phyloP scores from a whole-genome alignment of 1,140 invertebrate genomes.

The Nasonia vitripennis region DNA sequence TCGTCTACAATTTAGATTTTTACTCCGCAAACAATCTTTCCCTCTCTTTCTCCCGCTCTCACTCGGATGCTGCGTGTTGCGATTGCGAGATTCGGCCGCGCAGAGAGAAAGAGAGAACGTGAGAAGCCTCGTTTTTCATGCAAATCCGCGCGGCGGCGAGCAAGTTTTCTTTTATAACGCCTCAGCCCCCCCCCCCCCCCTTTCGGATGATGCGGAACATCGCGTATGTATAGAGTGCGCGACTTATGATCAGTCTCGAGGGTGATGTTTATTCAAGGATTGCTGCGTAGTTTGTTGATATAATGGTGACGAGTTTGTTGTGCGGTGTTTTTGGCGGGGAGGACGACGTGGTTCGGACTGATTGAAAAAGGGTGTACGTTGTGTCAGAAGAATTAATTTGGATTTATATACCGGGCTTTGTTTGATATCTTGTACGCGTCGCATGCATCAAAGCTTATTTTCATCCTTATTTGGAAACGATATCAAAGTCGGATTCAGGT shows the following conservation, averaged over 20 bases:
- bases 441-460: no score
- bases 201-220: background rate
- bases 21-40: conserved; percentile 51
- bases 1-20: conserved; percentile 54
- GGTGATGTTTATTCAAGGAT: background rate
- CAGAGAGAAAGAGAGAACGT: conserved; percentile 25
- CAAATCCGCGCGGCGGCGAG: conserved; percentile 22
- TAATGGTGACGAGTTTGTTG: background rate
- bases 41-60: background rate
- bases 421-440: no score
- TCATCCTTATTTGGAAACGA: no score
- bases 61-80: conserved; percentile 33
- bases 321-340: background rate
- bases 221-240: background rate
- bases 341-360: no score
- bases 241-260: background rate
- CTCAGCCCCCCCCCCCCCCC: background rate
- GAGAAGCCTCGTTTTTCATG: conserved; percentile 52
- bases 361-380: no score
- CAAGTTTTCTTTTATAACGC: conserved; percentile 44
- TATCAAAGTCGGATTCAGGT: no score
- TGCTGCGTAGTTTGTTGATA: background rate
- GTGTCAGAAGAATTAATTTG: no score
- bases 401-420: no score
- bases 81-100: conserved; percentile 43